Base-by-base conservation (phyloP, 2,888 invertebrate genomes). In the Lepeophtheirus nordmannii region DNA sequence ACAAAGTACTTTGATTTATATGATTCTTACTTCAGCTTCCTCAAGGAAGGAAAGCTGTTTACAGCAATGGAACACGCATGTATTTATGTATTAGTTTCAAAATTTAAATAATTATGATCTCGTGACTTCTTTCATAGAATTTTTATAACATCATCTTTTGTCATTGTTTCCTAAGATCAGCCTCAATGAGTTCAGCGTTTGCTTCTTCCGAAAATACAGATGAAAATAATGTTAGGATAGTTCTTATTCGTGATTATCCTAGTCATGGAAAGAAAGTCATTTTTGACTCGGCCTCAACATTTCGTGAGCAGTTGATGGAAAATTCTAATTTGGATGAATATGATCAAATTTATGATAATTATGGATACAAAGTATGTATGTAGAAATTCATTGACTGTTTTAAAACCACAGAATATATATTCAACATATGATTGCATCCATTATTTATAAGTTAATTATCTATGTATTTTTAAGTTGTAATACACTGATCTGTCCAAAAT, bases 221-320 rank as follows among this genome's bases (percentile, higher is more conserved):
- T 30, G 7, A 5, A 30, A 30, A 30, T 30, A 30, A 30, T 30
- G 8, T 46, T 46, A 14, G 53, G 17, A 46, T 46, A 46, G 5
- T 46, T 46, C 53, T 46, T 8, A 46, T 46, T 17, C 53, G 53
- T n/a, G 53, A 46, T 14, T 46, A 46, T 46, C 53, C 53, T 46
- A 14, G 14, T 14, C 17, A 17, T 46, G 53, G 53, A 17, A 46
- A 46, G 53, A 46, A 46, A 46, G 53, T 46, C 17, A 46, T 46
- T n/a, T 46, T 46, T 46, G 53, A 46, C 8, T 46, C 53, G 2
- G 53, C n/a, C 5, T 46, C 53, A 3, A 46, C 53, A n/a, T 17
- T 46, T 14, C 53, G 53, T 14, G 53, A 46, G 17, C n/a, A 46
- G n/a, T 17, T 46, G 53, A 46, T 14, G 53, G 17, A 17, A 17